Percentiles rank a stretch among this genome's conserved stretches.
These are phyloP conservation scores for Ursus arctos DNA, from an alignment of 2,113 vertebrate species.

Conservation along the genomic window DNA sequence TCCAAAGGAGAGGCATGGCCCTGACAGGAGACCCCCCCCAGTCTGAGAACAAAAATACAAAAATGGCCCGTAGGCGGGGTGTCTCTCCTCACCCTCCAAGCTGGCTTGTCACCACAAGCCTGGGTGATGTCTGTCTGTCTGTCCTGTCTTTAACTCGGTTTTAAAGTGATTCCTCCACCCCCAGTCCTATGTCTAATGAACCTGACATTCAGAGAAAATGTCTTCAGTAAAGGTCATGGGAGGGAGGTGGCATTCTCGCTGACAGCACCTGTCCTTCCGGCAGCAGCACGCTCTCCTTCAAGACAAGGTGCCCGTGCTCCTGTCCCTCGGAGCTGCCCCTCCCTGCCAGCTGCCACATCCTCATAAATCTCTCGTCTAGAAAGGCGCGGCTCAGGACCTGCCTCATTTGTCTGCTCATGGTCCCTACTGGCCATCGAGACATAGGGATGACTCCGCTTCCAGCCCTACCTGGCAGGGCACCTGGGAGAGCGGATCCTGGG, in stretches of 20 bases:
- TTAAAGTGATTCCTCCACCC: neutral
- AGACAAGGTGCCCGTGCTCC: neutral
- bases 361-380: neutral
- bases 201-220: conserved; percentile 78
- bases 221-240: conserved; percentile 73
- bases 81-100: neutral
- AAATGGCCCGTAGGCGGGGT: rapidly evolving
- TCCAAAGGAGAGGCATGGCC: neutral
- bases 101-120: neutral
- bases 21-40: too few relatives aligned
- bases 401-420: neutral
- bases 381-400: neutral
- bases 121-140: conserved; percentile 23
- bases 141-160: conserved; percentile 52
- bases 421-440: neutral
- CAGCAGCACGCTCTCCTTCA: neutral
- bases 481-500: neutral
- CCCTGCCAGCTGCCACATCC: neutral
- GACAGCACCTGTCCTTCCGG: conserved; percentile 58
- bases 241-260: conserved; percentile 46
- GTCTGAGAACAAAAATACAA: neutral
- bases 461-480: neutral
- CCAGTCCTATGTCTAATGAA: conserved; percentile 68
- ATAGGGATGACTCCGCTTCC: neutral
- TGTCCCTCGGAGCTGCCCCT: neutral